Evolutionary conservation across 2,888 invertebrate genomes (phyloP).

Genomic region (Caenorhabditis japonica): DNA sequence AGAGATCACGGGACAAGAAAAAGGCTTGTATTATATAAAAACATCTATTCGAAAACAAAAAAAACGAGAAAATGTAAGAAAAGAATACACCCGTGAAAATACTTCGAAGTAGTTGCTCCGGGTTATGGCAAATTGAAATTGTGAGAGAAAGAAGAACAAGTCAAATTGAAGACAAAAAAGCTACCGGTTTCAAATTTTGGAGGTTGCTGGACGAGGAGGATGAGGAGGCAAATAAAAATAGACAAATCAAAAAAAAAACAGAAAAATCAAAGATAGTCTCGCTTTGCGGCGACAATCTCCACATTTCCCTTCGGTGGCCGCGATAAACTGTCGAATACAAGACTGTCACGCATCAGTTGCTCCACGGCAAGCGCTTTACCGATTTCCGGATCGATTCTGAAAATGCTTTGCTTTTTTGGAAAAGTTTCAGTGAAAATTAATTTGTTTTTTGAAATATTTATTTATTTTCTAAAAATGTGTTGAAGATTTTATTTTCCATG

Average conservation of each 20-base stretch:
- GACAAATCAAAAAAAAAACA: slow-evolving; percentile 4
- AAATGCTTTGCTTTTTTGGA: slow-evolving; percentile 1
- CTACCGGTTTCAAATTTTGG: slow-evolving; percentile 2
- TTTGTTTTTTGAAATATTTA: neutral
- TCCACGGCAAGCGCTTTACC: slow-evolving; percentile 62
- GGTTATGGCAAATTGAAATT: slow-evolving; percentile 5
- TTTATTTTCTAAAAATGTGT: slow-evolving; percentile 1
- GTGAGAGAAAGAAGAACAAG: slow-evolving; percentile 4
- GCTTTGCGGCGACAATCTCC: slow-evolving; percentile 57
- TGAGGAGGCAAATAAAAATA: too few relatives aligned
- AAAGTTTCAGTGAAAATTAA: neutral
- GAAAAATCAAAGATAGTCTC: slow-evolving; percentile 54
- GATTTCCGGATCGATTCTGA: slow-evolving; percentile 59
- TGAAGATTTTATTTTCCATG: too few relatives aligned
- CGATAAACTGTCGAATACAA: slow-evolving; percentile 59
- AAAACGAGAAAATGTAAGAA: neutral
- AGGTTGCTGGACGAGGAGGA: too few relatives aligned
- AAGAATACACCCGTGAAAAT: slow-evolving; percentile 1
- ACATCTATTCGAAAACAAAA: neutral
- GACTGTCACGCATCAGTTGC: slow-evolving; percentile 53
- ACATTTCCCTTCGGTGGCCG: slow-evolving; percentile 53
- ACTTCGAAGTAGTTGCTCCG: neutral
- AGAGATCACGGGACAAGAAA: too few relatives aligned
- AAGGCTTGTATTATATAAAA: too few relatives aligned
- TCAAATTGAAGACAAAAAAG: neutral